These are phyloP conservation scores for Nothoprocta perdicaria DNA, from an alignment of 2,113 vertebrate species.

Conservation along the genomic window DNA sequence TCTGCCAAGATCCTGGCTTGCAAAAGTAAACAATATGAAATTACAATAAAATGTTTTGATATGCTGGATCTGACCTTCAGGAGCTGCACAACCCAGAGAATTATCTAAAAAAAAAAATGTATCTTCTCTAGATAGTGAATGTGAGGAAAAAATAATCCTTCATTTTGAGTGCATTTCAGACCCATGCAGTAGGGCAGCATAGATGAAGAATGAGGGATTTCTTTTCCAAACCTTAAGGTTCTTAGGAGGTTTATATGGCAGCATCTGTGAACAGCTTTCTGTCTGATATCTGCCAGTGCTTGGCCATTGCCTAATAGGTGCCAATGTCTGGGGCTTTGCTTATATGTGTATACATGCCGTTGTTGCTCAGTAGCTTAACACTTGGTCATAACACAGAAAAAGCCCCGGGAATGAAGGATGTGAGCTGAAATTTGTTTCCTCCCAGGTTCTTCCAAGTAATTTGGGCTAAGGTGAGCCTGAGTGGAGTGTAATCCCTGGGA, in stretches of 20 bases:
- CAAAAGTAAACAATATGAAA: slow-evolving; percentile 69
- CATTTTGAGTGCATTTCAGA: neutral
- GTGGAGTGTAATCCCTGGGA: slow-evolving; percentile 54
- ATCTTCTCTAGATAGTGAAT: slow-evolving; percentile 49
- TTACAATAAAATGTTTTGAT: slow-evolving; percentile 71
- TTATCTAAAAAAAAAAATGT: neutral
- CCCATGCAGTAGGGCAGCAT: neutral
- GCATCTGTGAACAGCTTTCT: slow-evolving; percentile 60
- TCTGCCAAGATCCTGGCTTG: slow-evolving; percentile 65
- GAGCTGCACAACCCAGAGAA: slow-evolving; percentile 15
- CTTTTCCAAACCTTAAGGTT: neutral
- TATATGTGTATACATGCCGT: neutral
- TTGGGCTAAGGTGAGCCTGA: slow-evolving; percentile 8
- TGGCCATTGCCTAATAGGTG: slow-evolving; percentile 3
- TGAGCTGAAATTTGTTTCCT: slow-evolving; percentile 56
- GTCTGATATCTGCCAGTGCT: slow-evolving; percentile 3
- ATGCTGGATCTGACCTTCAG: slow-evolving; percentile 49
- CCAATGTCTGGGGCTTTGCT: slow-evolving; percentile 57
- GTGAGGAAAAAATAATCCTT: slow-evolving; percentile 26
- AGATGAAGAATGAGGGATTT: neutral
- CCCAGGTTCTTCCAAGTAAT: neutral
- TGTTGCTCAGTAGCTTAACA: slow-evolving; percentile 45
- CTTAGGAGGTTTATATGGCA: slow-evolving; percentile 30
- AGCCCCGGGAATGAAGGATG: slow-evolving; percentile 50
- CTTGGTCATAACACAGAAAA: slow-evolving; percentile 1